These are phyloP conservation scores for Hyperoplus lanceolatus DNA, from an alignment of 2,797 vertebrate species.

Conservation along the genomic window DNA sequence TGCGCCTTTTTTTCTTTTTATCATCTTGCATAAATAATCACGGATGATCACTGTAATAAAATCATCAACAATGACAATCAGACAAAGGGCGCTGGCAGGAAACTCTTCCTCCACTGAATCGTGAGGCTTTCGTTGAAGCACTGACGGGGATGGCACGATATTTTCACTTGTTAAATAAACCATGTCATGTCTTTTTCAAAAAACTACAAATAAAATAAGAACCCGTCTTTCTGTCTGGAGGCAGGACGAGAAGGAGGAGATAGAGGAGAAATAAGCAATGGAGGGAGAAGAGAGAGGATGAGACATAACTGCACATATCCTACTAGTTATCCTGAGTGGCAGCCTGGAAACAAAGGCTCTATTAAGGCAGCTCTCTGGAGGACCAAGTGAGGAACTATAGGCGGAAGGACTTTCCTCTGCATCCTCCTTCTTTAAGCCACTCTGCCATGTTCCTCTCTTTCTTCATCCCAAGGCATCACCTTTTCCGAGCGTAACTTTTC, in stretches of 20 bases:
- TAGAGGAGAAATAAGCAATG: slow-evolving; percentile 24
- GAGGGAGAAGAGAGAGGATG: slow-evolving; percentile 23
- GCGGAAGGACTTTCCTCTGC: slow-evolving; percentile 28
- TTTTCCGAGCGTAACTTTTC: slow-evolving; percentile 23
- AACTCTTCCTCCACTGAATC: slow-evolving; percentile 35
- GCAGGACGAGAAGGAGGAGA: slow-evolving; percentile 33
- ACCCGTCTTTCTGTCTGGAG: slow-evolving; percentile 17
- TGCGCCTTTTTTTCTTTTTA: slow-evolving; percentile 47
- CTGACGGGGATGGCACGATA: slow-evolving; percentile 14
- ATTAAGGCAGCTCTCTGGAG: slow-evolving; percentile 71
- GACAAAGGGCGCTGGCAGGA: slow-evolving; percentile 51
- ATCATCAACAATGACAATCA: slow-evolving; percentile 56
- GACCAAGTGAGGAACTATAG: slow-evolving; percentile 57
- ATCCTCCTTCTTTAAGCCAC: slow-evolving; percentile 64
- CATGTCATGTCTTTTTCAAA: slow-evolving; percentile 23
- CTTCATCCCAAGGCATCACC: slow-evolving; percentile 42
- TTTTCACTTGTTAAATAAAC: slow-evolving; percentile 42
- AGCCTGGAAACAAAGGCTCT: slow-evolving; percentile 77
- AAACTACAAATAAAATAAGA: slow-evolving; percentile 30
- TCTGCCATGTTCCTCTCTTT: slow-evolving; percentile 28
- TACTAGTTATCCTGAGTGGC: slow-evolving; percentile 81
- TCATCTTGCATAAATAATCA: slow-evolving; percentile 52
- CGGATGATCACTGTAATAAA: slow-evolving; percentile 67
- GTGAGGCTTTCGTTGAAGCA: slow-evolving; percentile 41
- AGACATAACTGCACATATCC: slow-evolving; percentile 65